These are phyloP conservation scores for Oreochromis spilurus DNA, from an alignment of 2,113 vertebrate species.

Conservation along the genomic window DNA sequence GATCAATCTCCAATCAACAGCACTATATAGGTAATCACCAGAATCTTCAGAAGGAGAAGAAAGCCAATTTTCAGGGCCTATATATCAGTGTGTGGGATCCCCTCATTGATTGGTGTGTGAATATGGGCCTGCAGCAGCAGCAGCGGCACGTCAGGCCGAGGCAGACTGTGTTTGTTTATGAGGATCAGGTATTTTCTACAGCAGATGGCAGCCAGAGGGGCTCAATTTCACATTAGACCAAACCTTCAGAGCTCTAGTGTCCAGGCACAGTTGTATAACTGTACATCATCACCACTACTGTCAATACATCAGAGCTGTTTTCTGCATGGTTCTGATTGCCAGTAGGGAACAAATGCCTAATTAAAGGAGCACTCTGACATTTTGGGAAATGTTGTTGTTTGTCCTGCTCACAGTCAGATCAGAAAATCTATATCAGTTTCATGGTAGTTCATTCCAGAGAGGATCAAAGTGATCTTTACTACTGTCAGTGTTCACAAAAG, in stretches of 20 bases:
- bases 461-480: neutral
- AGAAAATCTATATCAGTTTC: neutral
- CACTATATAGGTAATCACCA: slow-evolving; percentile 58
- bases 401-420: neutral
- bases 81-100: slow-evolving; percentile 37
- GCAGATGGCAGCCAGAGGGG: slow-evolving; percentile 32
- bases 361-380: slow-evolving; percentile 30
- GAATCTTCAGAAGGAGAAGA: slow-evolving; percentile 52
- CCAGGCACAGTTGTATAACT: neutral
- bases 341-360: neutral
- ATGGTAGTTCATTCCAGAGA: neutral
- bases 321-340: neutral
- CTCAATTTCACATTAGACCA: slow-evolving; percentile 21
- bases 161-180: slow-evolving; percentile 55
- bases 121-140: slow-evolving; percentile 19
- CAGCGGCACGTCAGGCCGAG: neutral
- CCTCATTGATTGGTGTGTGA: slow-evolving; percentile 63
- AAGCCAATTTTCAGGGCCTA: slow-evolving; percentile 57
- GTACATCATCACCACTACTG: neutral
- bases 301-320: neutral
- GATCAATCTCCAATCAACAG: slow-evolving; percentile 71
- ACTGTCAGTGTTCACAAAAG: neutral
- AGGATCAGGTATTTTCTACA: slow-evolving; percentile 35
- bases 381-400: neutral
- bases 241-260: neutral